These are phyloP conservation scores for Coregonus sp. DNA, from an alignment of 2,797 vertebrate genomes.

Conservation along the genomic window DNA sequence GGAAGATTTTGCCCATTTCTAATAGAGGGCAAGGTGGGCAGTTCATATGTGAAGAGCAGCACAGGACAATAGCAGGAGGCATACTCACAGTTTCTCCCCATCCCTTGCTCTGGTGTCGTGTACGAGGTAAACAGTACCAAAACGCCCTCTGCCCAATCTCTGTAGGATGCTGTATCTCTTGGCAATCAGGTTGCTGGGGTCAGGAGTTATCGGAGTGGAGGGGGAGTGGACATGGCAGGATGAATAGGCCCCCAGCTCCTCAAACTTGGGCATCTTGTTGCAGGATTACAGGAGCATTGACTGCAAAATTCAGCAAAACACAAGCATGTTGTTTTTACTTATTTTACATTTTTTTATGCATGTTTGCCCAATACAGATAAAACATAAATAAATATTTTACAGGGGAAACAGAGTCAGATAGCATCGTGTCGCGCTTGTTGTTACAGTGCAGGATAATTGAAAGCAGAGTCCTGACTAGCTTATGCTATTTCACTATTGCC, in stretches of 20 bases:
- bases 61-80: neutral
- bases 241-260: neutral
- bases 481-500: neutral
- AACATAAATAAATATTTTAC: neutral
- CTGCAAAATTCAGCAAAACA: neutral
- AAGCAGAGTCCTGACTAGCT: neutral
- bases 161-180: conserved; percentile 73
- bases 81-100: conserved; percentile 79
- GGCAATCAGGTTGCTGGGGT: conserved; percentile 63
- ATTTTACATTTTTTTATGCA: neutral
- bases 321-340: neutral
- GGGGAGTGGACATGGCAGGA: neutral
- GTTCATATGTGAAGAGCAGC: neutral
- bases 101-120: conserved; percentile 77
- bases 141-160: conserved; percentile 81
- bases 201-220: conserved; percentile 41
- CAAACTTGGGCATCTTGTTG: conserved; percentile 1
- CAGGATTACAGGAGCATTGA: neutral
- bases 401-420: neutral
- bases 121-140: conserved; percentile 81
- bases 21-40: neutral
- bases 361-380: neutral
- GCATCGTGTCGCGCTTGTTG: neutral
- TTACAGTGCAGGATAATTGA: neutral
- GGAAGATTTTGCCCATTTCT: neutral